Base-by-base conservation (phyloP, 2,888 invertebrate species). In the Thecocarcelia acutangulata region DNA sequence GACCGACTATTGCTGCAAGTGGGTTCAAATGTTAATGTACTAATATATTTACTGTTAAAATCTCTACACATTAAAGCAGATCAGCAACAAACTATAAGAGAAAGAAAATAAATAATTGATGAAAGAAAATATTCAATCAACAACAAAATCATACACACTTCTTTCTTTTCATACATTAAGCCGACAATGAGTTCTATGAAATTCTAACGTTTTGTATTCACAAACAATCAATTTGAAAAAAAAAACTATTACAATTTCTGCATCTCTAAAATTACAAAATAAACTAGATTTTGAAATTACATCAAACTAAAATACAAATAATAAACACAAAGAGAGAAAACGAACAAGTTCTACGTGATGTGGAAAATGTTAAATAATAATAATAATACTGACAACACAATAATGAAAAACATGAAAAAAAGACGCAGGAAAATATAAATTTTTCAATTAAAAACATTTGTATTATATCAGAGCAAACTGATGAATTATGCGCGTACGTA, bases 231-330 rank as follows among this genome's bases (percentile, higher is more conserved):
- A 79, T 73, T 66, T 79, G 46, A 59, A 66, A 72, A 73, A 58
- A 59, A 66, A 72, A 73, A 58, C 78, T 69, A 69, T 63, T 61
- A 46, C 69, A 46, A 48, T 74, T 66, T 66, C 59, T 52, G 13
- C 54, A 42, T 46, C 46, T 42, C 33, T 12, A 19, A 46, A 42
- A 15, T 24, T 17, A 15, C 8, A 52, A 68, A 54, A 66, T 54
- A 82, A 82, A 82, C 82, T 78, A 78, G 82, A 82, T 70, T 74
- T 70, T 11, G 44, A 50, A 63, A 76, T 50, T 61, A 76, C 66
- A 68, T 59, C 50, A 72, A 72, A 61, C 15, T 1, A 46, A 68
- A 42, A 37, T 19, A 58, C n/a, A 73, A 28, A 50, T 15, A 69
- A 64, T 42, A 81, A 58, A 50, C 56, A 48, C 15, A 33, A 5